phyloP scores from a whole-genome alignment of 35 echinoderm and acorn worm genomes.

The Apostichopus californicus region DNA sequence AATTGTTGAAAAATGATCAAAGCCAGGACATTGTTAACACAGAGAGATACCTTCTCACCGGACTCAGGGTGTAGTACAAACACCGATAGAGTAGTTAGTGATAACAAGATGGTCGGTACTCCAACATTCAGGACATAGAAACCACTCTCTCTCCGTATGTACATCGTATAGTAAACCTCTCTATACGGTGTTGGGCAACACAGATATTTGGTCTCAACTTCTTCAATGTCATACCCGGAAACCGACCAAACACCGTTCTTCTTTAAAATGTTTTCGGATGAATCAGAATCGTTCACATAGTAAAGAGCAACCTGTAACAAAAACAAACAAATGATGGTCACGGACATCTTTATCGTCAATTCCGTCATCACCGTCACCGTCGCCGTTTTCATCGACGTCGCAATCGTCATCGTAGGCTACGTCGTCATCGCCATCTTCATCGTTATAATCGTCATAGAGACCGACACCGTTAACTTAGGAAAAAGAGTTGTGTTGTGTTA shows the following conservation, averaged over 20 bases:
- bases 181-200: constrained; percentile 19
- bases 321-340: background rate
- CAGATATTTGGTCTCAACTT: background rate
- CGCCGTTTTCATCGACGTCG: too few species aligned
- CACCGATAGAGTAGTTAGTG: constrained; percentile 6
- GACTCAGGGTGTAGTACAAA: constrained; percentile 53
- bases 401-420: background rate
- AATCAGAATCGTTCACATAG: background rate
- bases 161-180: constrained; percentile 31
- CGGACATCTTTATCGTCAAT: background rate
- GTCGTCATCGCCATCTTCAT: background rate
- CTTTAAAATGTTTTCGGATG: constrained; percentile 1
- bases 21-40: constrained; percentile 50
- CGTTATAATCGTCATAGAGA: too few species aligned
- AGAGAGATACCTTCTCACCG: constrained; percentile 59
- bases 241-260: constrained; percentile 13
- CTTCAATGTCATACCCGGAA: background rate
- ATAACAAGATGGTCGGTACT: constrained; percentile 25
- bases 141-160: background rate
- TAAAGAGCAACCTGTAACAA: constrained; percentile 21
- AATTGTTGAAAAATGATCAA: constrained; percentile 54
- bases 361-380: too few species aligned
- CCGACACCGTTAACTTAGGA: too few species aligned
- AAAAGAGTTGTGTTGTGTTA: too few species aligned
- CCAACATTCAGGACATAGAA: constrained; percentile 30